Evolutionary conservation across 2,113 vertebrate species (phyloP).

Genomic region (Galbula dea): DNA sequence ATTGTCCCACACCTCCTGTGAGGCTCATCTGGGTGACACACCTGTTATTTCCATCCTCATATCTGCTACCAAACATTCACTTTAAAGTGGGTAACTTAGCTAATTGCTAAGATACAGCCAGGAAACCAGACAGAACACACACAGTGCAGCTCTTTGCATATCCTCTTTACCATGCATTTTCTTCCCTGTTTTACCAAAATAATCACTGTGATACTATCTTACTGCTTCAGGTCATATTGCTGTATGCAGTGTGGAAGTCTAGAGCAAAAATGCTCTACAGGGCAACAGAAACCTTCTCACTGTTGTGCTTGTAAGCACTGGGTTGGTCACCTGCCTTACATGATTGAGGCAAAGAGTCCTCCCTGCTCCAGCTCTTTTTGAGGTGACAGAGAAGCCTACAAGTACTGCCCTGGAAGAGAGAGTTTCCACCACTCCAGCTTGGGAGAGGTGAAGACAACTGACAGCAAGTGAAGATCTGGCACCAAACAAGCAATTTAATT

Average conservation of each 20-base stretch:
- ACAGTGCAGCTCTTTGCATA: not conserved
- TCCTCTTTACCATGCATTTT: not conserved
- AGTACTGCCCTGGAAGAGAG: not conserved
- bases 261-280: not conserved
- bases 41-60: not conserved
- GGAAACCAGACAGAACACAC: not conserved
- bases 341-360: not conserved
- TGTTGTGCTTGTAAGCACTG: not conserved
- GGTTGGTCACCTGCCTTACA: not conserved
- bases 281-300: not conserved
- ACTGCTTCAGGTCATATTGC: not conserved
- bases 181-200: not conserved
- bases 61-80: not conserved
- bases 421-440: not conserved
- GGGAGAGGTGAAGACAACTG: not conserved
- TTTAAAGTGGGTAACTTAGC: not conserved
- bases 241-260: not conserved
- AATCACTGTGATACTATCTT: not conserved
- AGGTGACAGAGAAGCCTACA: not conserved
- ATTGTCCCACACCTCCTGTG: not conserved
- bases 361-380: not conserved
- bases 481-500: slow-evolving; percentile 12
- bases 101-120: not conserved
- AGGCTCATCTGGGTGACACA: not conserved
- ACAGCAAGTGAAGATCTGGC: not conserved